Conservation (phyloP, 2,113 vertebrate species). For the Pseudorhombus dupliciocellatus region DNA sequence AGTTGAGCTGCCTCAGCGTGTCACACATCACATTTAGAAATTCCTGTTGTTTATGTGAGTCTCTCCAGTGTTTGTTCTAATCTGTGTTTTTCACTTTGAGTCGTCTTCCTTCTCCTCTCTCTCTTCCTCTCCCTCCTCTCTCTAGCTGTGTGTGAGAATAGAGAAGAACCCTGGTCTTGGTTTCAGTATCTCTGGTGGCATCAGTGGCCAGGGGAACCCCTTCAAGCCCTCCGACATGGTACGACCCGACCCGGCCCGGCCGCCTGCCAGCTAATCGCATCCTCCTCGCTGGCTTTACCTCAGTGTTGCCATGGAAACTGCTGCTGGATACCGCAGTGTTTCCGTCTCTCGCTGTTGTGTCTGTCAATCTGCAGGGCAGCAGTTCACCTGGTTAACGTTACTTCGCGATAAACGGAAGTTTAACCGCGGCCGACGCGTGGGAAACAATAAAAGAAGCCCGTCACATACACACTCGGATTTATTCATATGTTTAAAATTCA, state of each 20-base stretch:
- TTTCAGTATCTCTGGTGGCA: constrained; percentile 99
- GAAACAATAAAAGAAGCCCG: too few species aligned
- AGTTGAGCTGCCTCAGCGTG: constrained; percentile 33
- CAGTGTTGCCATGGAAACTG: constrained; percentile 81
- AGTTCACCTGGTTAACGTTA: constrained; percentile 43
- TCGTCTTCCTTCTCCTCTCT: constrained; percentile 26
- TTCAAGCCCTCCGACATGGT: constrained; percentile 99
- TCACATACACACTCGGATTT: too few species aligned
- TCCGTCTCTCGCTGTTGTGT: constrained; percentile 43
- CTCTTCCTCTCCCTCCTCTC: constrained; percentile 13
- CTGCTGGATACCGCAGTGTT: constrained; percentile 68
- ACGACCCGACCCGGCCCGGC: constrained; percentile 74
- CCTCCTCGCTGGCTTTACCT: constrained; percentile 60
- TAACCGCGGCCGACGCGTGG: neutral
- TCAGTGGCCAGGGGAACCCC: constrained; percentile 98
- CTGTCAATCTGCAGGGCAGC: constrained; percentile 47
- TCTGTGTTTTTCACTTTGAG: constrained; percentile 56
- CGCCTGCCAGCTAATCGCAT: constrained; percentile 60
- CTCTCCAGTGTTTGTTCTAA: constrained; percentile 18
- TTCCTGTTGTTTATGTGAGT: constrained; percentile 15
- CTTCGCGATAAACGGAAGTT: too few species aligned
- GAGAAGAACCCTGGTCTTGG: constrained; percentile 99
- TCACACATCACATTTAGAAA: constrained; percentile 25
- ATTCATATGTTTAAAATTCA: too few species aligned
- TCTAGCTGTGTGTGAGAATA: constrained; percentile 97